Conservation (phyloP, 1,140 invertebrate species). For the Thaumetopoea pityocampa region DNA sequence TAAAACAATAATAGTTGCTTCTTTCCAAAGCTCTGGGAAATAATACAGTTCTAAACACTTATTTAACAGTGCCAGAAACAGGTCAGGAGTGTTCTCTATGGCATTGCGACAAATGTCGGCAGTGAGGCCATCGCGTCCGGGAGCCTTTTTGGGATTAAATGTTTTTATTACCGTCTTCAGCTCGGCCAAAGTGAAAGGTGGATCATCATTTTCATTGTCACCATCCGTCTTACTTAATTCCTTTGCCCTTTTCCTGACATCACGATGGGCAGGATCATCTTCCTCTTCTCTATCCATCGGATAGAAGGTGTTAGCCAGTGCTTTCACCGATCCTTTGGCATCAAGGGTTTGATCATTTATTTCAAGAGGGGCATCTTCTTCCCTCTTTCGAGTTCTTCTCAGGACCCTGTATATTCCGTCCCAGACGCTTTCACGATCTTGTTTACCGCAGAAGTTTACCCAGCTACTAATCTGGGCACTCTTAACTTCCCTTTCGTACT, state of each 20-base stretch:
- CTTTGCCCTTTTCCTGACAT: neutral
- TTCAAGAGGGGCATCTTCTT: constrained; percentile 3
- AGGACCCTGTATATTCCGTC: too few relatives aligned
- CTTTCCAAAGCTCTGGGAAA: neutral
- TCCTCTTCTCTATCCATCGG: neutral
- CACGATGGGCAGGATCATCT: neutral
- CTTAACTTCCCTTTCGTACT: too few relatives aligned
- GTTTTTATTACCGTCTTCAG: neutral
- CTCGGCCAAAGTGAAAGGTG: constrained; percentile 10
- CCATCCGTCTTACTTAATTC: neutral
- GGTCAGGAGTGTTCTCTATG: neutral
- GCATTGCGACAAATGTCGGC: constrained; percentile 7
- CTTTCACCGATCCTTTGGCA: neutral
- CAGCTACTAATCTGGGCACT: constrained; percentile 7
- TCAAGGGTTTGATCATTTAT: neutral
- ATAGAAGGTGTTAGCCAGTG: constrained; percentile 13
- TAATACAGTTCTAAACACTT: neutral
- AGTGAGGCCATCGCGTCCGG: constrained; percentile 11
- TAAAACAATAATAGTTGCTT: too few relatives aligned
- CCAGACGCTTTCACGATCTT: too few relatives aligned
- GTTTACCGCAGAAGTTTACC: constrained; percentile 7
- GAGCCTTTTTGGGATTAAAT: constrained; percentile 20
- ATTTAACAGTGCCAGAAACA: neutral
- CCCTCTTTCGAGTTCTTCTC: neutral
- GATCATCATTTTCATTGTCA: neutral